These are phyloP conservation scores for Tretioscincus oriximinensis DNA, from an alignment of 2,113 vertebrate genomes.

Conservation along the genomic window DNA sequence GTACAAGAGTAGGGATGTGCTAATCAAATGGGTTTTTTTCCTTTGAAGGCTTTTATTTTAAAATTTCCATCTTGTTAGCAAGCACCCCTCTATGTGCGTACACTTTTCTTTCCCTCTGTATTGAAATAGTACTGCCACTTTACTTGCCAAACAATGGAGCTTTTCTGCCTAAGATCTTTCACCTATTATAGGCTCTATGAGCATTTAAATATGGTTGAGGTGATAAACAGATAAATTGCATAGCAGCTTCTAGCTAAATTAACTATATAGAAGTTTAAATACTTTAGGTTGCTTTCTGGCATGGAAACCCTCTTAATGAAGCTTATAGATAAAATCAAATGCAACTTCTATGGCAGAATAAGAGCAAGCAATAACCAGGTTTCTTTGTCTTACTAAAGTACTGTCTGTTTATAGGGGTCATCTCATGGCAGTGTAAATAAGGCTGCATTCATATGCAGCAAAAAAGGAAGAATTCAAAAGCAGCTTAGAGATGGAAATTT, in stretches of 20 bases:
- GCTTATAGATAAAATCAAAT: background rate
- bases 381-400: background rate
- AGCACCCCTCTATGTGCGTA: background rate
- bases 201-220: conserved; percentile 3
- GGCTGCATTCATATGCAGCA: background rate
- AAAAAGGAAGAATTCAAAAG: background rate
- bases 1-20: conserved; percentile 63
- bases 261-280: background rate
- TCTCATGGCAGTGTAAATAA: background rate
- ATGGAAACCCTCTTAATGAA: background rate
- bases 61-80: conserved; percentile 14
- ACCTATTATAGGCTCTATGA: background rate
- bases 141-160: background rate
- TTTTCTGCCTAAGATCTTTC: accelerated
- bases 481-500: too few relatives aligned
- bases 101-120: conserved; percentile 1
- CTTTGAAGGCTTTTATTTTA: conserved; percentile 62
- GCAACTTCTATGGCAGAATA: background rate
- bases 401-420: background rate
- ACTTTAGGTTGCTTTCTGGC: background rate
- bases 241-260: background rate
- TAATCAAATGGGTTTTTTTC: conserved; percentile 66
- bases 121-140: conserved; percentile 13
- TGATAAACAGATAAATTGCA: background rate
- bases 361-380: background rate